A percentile compares a stretch with the other conserved stretches of the same genome.
Conservation (phyloP, 2,113 vertebrate genomes). For the Heterotis niloticus region DNA sequence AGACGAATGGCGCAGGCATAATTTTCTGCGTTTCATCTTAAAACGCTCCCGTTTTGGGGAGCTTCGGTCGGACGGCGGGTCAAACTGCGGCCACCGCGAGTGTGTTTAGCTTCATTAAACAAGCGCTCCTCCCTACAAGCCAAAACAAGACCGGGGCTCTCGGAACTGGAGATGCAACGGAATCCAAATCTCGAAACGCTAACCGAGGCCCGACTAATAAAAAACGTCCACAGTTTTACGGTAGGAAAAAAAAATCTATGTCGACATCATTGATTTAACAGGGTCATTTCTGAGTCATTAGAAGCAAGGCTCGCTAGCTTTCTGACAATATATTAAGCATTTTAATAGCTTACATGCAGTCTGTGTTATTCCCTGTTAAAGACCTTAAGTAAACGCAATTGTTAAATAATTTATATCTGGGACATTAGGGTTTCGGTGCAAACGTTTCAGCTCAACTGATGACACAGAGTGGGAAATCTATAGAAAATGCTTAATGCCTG, state of each 20-base stretch:
- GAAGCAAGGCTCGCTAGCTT: background rate
- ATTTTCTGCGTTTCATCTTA: constrained; percentile 47
- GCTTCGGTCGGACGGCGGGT: background rate
- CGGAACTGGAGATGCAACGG: background rate
- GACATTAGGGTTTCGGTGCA: background rate
- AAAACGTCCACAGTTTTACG: background rate
- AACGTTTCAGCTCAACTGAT: constrained; percentile 8
- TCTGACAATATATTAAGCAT: background rate
- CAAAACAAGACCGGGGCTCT: background rate
- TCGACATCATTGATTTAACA: background rate
- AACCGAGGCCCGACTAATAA: background rate
- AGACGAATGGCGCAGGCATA: constrained; percentile 47
- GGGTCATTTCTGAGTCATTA: background rate
- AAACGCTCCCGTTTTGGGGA: constrained; percentile 41
- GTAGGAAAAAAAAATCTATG: background rate
- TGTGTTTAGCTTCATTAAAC: background rate
- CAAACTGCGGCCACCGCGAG: background rate
- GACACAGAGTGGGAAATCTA: background rate
- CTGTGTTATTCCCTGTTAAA: background rate
- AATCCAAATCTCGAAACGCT: constrained; percentile 4
- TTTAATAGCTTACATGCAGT: background rate
- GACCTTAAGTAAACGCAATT: background rate
- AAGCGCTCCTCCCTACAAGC: background rate
- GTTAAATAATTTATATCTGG: constrained; percentile 3
- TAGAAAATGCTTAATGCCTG: background rate